Percentiles rank a stretch among this genome's conserved stretches.
Conservation (phyloP, 2,797 vertebrate genomes). For the Micrastur ruficollis region DNA sequence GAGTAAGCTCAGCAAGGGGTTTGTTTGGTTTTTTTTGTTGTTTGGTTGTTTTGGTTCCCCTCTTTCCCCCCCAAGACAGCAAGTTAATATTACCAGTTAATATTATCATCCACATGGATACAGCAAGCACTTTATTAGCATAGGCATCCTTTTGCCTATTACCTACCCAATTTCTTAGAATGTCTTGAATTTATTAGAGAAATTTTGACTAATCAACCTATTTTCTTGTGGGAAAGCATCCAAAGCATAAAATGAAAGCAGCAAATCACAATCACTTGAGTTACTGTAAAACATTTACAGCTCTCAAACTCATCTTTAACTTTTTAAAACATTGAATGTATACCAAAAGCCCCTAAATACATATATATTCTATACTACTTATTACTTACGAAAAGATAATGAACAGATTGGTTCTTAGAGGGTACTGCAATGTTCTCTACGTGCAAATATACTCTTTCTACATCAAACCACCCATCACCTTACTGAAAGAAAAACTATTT, state of each 20-base stretch:
- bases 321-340: background rate
- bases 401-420: background rate
- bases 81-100: background rate
- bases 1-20: background rate
- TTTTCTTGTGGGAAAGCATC: background rate
- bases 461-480: background rate
- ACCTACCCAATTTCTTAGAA: background rate
- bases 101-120: rapidly evolving
- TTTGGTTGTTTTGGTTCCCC: background rate
- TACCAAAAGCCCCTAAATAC: background rate
- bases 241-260: background rate
- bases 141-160: background rate
- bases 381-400: background rate
- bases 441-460: background rate
- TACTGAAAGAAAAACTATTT: background rate
- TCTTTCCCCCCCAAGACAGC: background rate
- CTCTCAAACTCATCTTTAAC: background rate
- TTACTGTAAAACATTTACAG: background rate
- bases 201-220: background rate
- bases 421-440: background rate
- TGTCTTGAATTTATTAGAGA: background rate
- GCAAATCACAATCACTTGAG: background rate
- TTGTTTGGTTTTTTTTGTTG: background rate
- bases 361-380: background rate
- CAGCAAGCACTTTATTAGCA: background rate